A percentile compares a stretch with the other conserved stretches of the same genome.
These are phyloP conservation scores for Erpetoichthys calabaricus DNA, from an alignment of 2,797 vertebrate species.

Conservation along the genomic window DNA sequence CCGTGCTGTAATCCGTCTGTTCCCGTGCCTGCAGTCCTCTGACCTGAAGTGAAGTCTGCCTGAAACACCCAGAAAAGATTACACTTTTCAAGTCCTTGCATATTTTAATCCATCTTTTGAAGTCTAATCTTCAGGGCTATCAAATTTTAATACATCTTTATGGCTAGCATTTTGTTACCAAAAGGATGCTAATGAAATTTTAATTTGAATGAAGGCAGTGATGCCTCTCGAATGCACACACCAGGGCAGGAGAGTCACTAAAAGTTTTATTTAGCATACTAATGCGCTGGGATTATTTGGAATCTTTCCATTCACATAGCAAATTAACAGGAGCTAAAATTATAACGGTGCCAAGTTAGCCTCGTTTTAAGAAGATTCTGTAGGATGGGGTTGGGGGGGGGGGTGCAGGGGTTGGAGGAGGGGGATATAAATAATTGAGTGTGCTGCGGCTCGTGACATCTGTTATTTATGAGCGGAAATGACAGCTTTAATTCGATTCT, in stretches of 20 bases:
- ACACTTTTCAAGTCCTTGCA: not conserved
- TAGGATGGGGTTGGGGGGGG: too few species aligned
- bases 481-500: slow-evolving; percentile 62
- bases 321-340: slow-evolving; percentile 69
- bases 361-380: slow-evolving; percentile 62
- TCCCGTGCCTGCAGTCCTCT: too few species aligned
- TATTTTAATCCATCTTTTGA: slow-evolving; percentile 35
- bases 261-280: slow-evolving; percentile 55
- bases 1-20: too few species aligned
- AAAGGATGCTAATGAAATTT: slow-evolving; percentile 54
- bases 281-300: slow-evolving; percentile 53
- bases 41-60: too few species aligned
- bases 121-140: slow-evolving; percentile 33
- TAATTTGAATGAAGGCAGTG: slow-evolving; percentile 47
- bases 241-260: slow-evolving; percentile 26
- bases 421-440: slow-evolving; percentile 71
- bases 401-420: too few species aligned
- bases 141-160: slow-evolving; percentile 50
- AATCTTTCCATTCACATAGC: slow-evolving; percentile 58
- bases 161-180: slow-evolving; percentile 57
- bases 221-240: slow-evolving; percentile 39
- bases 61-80: too few species aligned
- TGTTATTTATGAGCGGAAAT: slow-evolving; percentile 78
- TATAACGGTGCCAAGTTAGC: slow-evolving; percentile 64
- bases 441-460: slow-evolving; percentile 45